Conservation (phyloP, 2,888 invertebrate genomes). For the Clistopyga incitator region DNA sequence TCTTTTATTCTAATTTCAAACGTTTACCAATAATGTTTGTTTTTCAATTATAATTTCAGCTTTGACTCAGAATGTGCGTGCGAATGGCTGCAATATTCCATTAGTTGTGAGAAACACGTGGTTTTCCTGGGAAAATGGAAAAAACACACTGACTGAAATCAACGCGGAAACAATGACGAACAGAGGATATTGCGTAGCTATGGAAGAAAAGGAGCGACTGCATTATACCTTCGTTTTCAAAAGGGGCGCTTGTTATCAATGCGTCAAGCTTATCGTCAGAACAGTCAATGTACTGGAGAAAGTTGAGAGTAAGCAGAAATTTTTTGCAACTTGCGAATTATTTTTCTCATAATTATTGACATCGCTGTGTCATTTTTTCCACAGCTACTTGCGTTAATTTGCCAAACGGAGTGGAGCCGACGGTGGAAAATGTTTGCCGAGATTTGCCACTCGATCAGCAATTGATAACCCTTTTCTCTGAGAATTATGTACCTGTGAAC, state of each 20-base stretch:
- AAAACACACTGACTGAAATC: slow-evolving; percentile 92
- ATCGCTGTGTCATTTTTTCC: slow-evolving; percentile 69
- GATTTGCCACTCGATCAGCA: slow-evolving; percentile 92
- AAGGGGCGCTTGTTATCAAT: slow-evolving; percentile 91
- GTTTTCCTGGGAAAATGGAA: slow-evolving; percentile 96
- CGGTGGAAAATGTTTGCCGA: slow-evolving; percentile 91
- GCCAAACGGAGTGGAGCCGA: slow-evolving; percentile 87
- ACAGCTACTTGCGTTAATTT: slow-evolving; percentile 91
- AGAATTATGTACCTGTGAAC: slow-evolving; percentile 95
- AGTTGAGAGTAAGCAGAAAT: slow-evolving; percentile 89
- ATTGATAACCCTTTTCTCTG: slow-evolving; percentile 93
- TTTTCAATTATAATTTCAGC: slow-evolving; percentile 24
- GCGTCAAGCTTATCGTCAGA: slow-evolving; percentile 93
- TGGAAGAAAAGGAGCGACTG: slow-evolving; percentile 90
- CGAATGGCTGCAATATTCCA: slow-evolving; percentile 89
- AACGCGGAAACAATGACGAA: slow-evolving; percentile 92
- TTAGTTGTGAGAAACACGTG: slow-evolving; percentile 92
- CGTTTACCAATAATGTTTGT: neutral
- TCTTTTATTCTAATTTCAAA: neutral
- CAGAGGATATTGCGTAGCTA: slow-evolving; percentile 90
- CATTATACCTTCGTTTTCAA: slow-evolving; percentile 94
- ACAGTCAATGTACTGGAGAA: slow-evolving; percentile 96
- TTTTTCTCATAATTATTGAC: neutral
- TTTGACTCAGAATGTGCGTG: slow-evolving; percentile 41
- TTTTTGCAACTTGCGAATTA: neutral